Conservation (phyloP, 2,888 invertebrate species). For the Tipula confusa region DNA sequence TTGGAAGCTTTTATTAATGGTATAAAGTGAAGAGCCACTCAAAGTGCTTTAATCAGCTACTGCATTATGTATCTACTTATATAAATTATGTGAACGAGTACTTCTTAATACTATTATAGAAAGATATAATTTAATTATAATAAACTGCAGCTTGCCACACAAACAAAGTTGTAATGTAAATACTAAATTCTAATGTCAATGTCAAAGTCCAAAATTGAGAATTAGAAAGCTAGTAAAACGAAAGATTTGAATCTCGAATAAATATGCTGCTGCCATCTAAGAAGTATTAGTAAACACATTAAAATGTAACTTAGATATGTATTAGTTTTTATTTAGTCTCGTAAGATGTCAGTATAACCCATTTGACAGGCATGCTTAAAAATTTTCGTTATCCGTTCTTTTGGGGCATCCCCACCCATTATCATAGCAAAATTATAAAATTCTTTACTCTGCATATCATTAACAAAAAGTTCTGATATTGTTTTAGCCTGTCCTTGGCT, state of each 20-base stretch:
- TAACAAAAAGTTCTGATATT: constrained; percentile 42
- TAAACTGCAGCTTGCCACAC: neutral
- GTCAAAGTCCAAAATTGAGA: neutral
- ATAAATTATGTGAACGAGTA: neutral
- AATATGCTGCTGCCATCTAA: neutral
- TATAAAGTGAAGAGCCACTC: neutral
- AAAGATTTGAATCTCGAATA: neutral
- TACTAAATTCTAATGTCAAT: neutral
- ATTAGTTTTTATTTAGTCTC: neutral
- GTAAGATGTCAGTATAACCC: constrained; percentile 40
- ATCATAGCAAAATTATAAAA: constrained; percentile 42
- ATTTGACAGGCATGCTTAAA: constrained; percentile 44
- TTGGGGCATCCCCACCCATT: constrained; percentile 44
- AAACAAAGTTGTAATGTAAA: neutral
- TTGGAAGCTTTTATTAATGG: neutral
- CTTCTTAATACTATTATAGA: too few relatives aligned
- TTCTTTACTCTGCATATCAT: constrained; percentile 42
- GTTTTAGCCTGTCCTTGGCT: constrained; percentile 41
- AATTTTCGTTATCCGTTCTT: constrained; percentile 40
- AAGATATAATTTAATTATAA: too few relatives aligned
- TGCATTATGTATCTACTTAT: neutral
- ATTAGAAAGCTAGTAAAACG: neutral
- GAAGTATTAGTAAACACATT: neutral
- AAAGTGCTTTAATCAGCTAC: neutral
- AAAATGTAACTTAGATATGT: neutral